phyloP scores from a whole-genome alignment of 2,888 invertebrate genomes.

The Prostheceraeus crozeri region DNA sequence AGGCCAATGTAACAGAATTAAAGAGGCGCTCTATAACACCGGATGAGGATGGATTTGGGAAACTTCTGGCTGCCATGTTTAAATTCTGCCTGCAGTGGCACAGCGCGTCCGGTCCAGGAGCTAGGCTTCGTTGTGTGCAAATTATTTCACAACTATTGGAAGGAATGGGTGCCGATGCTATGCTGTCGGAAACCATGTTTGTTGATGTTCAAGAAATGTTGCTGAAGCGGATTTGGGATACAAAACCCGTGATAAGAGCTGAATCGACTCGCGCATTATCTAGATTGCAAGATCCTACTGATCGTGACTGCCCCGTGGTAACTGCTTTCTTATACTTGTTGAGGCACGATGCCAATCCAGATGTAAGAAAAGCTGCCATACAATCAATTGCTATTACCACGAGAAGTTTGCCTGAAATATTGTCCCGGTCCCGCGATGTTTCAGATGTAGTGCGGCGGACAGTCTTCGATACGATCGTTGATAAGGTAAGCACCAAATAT shows the following conservation, averaged over 20 bases:
- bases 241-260: conserved; percentile 61
- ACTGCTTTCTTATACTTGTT: conserved; percentile 47
- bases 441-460: conserved; percentile 68
- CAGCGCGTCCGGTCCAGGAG: too few species aligned
- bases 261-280: conserved; percentile 72
- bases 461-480: conserved; percentile 60
- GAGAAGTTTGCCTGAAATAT: conserved; percentile 65
- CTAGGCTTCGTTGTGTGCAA: conserved; percentile 7
- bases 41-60: too few species aligned
- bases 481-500: too few species aligned
- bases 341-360: conserved; percentile 66
- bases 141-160: conserved; percentile 4
- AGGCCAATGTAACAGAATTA: too few species aligned
- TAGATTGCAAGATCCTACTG: conserved; percentile 70
- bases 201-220: conserved; percentile 11
- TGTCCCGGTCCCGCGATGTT: conserved; percentile 69
- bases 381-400: conserved; percentile 68
- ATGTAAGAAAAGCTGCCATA: conserved; percentile 67
- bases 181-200: conserved; percentile 7
- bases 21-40: too few species aligned
- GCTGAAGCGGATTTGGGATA: conserved; percentile 31
- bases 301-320: conserved; percentile 68
- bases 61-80: too few species aligned
- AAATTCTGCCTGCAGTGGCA: too few species aligned
- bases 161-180: conserved; percentile 23